These are phyloP conservation scores for Heliconius aoede DNA, from an alignment of 2,888 invertebrate species.

Conservation along the genomic window DNA sequence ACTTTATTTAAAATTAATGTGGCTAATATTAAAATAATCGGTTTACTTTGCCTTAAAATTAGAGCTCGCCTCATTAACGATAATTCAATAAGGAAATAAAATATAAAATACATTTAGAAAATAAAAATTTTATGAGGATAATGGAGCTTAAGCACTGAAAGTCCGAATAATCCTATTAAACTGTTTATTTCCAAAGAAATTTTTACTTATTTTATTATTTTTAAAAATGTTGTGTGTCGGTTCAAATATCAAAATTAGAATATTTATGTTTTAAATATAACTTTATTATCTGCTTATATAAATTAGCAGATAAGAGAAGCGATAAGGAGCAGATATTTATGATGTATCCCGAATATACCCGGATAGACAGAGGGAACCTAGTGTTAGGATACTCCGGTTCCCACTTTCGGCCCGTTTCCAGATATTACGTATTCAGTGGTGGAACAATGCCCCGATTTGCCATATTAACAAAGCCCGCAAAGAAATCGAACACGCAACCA, in stretches of 20 bases:
- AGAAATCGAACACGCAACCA: too few relatives aligned
- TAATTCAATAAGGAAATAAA: conserved; percentile 29
- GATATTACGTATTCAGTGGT: too few relatives aligned
- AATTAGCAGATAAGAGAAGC: too few relatives aligned
- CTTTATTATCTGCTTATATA: too few relatives aligned
- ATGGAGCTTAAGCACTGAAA: conserved; percentile 23
- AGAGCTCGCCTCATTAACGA: conserved; percentile 11
- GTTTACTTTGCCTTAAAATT: conserved; percentile 8
- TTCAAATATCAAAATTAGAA: not conserved
- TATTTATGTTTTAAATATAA: not conserved
- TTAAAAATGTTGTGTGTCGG: not conserved
- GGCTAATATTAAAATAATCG: not conserved
- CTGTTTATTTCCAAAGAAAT: conserved; percentile 6
- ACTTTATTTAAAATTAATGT: not conserved
- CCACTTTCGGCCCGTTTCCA: too few relatives aligned
- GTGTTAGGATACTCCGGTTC: too few relatives aligned
- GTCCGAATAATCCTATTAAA: conserved; percentile 17
- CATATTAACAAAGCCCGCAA: too few relatives aligned
- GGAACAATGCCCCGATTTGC: too few relatives aligned
- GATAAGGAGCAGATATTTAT: too few relatives aligned
- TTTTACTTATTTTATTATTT: not conserved
- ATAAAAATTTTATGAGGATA: conserved; percentile 29
- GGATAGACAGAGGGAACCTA: not conserved
- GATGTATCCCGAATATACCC: too few relatives aligned
- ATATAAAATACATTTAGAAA: conserved; percentile 31